These are phyloP conservation scores for Lates calcarifer DNA, from an alignment of 2,113 vertebrate species.

Conservation along the genomic window DNA sequence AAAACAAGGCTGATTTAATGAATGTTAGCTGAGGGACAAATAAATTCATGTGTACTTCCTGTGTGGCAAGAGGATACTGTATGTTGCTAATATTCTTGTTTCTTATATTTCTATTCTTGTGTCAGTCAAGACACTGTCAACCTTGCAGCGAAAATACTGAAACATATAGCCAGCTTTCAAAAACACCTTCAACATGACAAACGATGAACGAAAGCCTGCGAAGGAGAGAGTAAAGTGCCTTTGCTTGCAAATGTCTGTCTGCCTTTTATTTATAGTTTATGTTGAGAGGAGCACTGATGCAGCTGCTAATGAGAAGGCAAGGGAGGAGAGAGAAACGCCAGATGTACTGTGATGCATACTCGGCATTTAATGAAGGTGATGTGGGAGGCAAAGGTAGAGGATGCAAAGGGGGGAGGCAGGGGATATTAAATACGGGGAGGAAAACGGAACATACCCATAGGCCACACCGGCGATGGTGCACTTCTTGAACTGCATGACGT, in stretches of 20 bases:
- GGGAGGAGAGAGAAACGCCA: constrained; percentile 71
- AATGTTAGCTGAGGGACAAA: constrained; percentile 26
- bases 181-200: constrained; percentile 31
- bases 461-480: constrained; percentile 96
- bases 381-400: constrained; percentile 16
- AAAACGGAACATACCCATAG: constrained; percentile 90
- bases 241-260: constrained; percentile 51
- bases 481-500: constrained; percentile 99
- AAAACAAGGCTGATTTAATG: constrained; percentile 29
- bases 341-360: constrained; percentile 71
- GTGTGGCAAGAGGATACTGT: background rate
- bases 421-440: background rate
- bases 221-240: constrained; percentile 40
- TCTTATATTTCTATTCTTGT: constrained; percentile 15
- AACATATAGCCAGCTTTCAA: background rate
- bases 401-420: constrained; percentile 3
- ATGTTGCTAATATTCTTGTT: background rate
- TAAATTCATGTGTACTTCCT: background rate
- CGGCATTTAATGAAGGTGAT: constrained; percentile 70
- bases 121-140: constrained; percentile 8
- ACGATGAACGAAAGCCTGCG: background rate
- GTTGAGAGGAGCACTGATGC: constrained; percentile 69
- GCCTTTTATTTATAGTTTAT: constrained; percentile 79
- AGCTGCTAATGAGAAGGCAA: constrained; percentile 77
- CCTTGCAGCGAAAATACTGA: background rate